These are phyloP conservation scores for Heliconius cydno DNA, from an alignment of 2,888 invertebrate genomes.

Conservation along the genomic window DNA sequence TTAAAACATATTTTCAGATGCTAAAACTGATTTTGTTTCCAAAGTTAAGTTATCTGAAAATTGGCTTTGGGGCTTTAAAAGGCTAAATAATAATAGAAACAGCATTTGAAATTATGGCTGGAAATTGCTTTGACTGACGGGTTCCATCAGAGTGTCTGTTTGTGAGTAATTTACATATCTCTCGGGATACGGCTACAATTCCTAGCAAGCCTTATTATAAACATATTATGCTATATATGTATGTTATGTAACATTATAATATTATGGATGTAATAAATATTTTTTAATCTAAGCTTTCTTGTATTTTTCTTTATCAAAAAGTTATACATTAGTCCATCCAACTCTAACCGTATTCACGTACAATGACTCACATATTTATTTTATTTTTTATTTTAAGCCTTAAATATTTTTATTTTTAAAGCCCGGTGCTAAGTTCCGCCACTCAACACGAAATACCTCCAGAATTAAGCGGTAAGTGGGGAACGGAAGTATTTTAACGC, in stretches of 20 bases:
- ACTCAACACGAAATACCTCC: too few species aligned
- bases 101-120: slow-evolving; percentile 16
- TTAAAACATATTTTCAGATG: not conserved
- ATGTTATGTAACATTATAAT: not conserved
- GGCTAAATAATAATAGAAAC: slow-evolving; percentile 20
- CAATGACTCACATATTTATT: too few species aligned
- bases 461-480: too few species aligned
- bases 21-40: not conserved
- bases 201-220: slow-evolving; percentile 1
- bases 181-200: slow-evolving; percentile 19
- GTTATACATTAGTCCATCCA: too few species aligned
- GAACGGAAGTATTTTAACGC: too few species aligned
- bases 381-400: too few species aligned
- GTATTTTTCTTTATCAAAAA: too few species aligned
- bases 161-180: slow-evolving; percentile 29
- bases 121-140: slow-evolving; percentile 24
- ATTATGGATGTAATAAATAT: not conserved
- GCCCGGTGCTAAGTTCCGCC: too few species aligned
- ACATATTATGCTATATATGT: not conserved
- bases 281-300: too few species aligned
- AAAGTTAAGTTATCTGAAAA: not conserved
- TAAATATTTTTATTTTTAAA: too few species aligned
- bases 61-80: slow-evolving; percentile 5
- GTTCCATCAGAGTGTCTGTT: slow-evolving; percentile 23
- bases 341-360: too few species aligned